A percentile compares a stretch with the other conserved stretches of the same genome.
Conservation (phyloP, 1,140 invertebrate species). For the Pseudomyrmex cubaensis region DNA sequence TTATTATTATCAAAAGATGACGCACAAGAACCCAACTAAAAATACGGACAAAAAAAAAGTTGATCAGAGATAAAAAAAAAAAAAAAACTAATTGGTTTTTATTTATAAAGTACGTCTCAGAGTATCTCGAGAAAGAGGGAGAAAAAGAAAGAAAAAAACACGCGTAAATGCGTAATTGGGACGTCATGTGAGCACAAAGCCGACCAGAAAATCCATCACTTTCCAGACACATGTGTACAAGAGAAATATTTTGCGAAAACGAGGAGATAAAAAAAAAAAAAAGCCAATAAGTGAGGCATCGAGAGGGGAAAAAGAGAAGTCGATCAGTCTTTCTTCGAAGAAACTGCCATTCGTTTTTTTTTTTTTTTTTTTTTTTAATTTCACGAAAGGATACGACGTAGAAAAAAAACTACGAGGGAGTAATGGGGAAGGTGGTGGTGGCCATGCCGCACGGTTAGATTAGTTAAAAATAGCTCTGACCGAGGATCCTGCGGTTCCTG, state of each 20-base stretch:
- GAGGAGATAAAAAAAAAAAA: not conserved
- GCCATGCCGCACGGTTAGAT: slow-evolving; percentile 46
- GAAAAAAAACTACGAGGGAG: slow-evolving; percentile 27
- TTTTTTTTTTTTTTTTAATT: no score
- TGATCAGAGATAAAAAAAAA: no score
- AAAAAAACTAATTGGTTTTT: no score
- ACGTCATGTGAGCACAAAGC: not conserved
- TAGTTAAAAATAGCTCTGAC: slow-evolving; percentile 75
- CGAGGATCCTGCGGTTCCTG: slow-evolving; percentile 73
- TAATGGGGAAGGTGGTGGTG: slow-evolving; percentile 58
- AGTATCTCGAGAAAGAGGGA: no score
- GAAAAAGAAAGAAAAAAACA: no score
- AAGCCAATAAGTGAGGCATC: not conserved
- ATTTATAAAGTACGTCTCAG: no score
- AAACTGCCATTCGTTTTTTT: not conserved
- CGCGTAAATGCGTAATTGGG: no score
- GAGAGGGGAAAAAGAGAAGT: not conserved
- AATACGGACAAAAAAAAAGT: no score
- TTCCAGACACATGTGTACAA: not conserved
- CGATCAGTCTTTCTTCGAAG: not conserved
- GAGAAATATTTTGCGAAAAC: slow-evolving; percentile 9
- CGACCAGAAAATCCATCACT: slow-evolving; percentile 8
- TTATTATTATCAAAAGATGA: not conserved
- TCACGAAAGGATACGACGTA: slow-evolving; percentile 14
- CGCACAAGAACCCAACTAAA: no score